Evolutionary conservation across 2,888 invertebrate genomes (phyloP).

Genomic region (Caenorhabditis japonica): DNA sequence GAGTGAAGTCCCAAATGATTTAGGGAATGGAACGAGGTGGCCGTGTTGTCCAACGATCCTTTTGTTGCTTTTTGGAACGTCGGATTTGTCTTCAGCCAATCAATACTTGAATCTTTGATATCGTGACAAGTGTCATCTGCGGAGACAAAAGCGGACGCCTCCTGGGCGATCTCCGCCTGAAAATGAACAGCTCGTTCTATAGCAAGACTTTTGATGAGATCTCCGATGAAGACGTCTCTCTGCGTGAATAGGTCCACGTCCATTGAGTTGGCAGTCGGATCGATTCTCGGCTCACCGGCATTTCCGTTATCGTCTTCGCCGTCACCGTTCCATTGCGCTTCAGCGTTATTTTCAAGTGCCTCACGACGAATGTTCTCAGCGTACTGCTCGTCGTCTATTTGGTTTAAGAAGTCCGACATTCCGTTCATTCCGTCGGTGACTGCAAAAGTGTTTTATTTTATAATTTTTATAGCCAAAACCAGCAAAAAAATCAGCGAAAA

Average conservation of each 20-base stretch:
- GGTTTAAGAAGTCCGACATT: slow-evolving; percentile 8
- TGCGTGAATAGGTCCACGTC: slow-evolving; percentile 20
- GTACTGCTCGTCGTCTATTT: slow-evolving; percentile 12
- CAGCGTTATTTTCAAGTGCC: not conserved
- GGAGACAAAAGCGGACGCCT: not conserved
- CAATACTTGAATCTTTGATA: slow-evolving; percentile 27
- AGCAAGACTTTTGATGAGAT: not conserved
- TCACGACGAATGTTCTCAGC: not conserved
- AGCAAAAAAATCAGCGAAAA: too few species aligned
- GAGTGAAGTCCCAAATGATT: slow-evolving; percentile 37
- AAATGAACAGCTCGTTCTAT: slow-evolving; percentile 1
- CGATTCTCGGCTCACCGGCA: slow-evolving; percentile 2
- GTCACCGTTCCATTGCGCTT: not conserved
- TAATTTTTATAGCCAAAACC: not conserved
- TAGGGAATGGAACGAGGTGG: slow-evolving; percentile 34
- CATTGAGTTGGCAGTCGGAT: slow-evolving; percentile 9
- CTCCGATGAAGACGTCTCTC: not conserved
- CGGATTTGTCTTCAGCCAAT: slow-evolving; percentile 40
- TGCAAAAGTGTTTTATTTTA: not conserved
- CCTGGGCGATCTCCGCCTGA: not conserved
- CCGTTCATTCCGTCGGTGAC: slow-evolving; percentile 28
- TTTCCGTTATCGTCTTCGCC: slow-evolving; percentile 2
- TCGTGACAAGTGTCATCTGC: slow-evolving; percentile 22
- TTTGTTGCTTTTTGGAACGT: slow-evolving; percentile 44
- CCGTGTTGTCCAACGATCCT: slow-evolving; percentile 13